Conservation (phyloP, 2,797 vertebrate species). For the Brachyalestes nurse region DNA sequence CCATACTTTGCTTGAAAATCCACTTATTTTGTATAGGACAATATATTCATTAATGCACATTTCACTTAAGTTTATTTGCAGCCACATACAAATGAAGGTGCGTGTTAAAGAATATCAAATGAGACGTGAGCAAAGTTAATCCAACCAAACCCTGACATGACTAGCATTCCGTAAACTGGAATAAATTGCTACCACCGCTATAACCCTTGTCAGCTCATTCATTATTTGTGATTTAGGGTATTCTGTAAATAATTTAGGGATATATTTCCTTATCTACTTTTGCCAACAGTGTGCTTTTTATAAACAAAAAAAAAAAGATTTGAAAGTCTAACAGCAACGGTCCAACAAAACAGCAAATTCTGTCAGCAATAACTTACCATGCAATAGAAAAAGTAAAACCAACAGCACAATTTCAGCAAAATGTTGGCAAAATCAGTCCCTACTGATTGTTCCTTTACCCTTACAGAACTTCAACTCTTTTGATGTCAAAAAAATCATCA, state of each 20-base stretch:
- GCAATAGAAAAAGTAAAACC: constrained; percentile 89
- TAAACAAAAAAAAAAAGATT: constrained; percentile 47
- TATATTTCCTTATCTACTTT: neutral
- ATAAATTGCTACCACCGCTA: neutral
- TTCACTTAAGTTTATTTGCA: constrained; percentile 34
- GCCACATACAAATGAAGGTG: constrained; percentile 31
- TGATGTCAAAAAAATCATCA: constrained; percentile 52
- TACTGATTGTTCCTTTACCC: constrained; percentile 59
- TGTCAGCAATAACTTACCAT: constrained; percentile 99
- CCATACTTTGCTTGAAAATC: constrained; percentile 54
- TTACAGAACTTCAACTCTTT: constrained; percentile 86
- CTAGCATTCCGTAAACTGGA: neutral
- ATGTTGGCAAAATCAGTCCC: constrained; percentile 76
- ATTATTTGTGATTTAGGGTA: neutral
- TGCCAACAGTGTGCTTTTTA: constrained; percentile 16
- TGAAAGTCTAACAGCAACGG: constrained; percentile 90
- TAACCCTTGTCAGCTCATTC: neutral
- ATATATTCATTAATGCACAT: constrained; percentile 13
- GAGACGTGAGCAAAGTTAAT: constrained; percentile 32
- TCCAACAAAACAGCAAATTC: constrained; percentile 92
- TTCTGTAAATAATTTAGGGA: constrained; percentile 32
- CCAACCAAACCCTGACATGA: neutral
- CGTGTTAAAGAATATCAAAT: constrained; percentile 41
- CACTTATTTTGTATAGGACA: constrained; percentile 40
- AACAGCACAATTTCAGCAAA: constrained; percentile 82